Conservation (phyloP, 2,888 invertebrate species). For the Caenorhabditis sinica region DNA sequence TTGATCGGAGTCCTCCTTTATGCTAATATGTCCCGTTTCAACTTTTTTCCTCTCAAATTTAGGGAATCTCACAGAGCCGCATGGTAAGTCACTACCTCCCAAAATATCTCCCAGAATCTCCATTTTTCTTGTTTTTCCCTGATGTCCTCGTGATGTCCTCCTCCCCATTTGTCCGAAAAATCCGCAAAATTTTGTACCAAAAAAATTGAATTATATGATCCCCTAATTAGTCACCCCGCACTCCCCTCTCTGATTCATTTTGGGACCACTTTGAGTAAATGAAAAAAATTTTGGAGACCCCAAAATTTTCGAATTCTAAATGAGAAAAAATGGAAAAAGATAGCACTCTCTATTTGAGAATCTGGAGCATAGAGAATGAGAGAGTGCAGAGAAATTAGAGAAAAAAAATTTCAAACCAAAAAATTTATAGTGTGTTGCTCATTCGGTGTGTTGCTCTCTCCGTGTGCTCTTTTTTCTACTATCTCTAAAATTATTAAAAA, state of each 20-base stretch:
- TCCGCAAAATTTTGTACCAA: neutral
- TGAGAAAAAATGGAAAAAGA: neutral
- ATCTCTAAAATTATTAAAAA: too few species aligned
- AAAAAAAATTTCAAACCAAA: neutral
- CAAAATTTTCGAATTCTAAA: constrained; percentile 4
- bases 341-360: constrained; percentile 4
- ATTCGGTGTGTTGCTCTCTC: neutral
- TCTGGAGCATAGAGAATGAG: neutral
- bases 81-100: too few species aligned
- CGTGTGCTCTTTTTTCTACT: too few species aligned
- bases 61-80: too few species aligned
- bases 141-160: too few species aligned
- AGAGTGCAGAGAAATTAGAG: neutral
- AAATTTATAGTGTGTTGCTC: neutral
- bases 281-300: constrained; percentile 44
- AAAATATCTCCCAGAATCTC: neutral
- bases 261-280: constrained; percentile 49
- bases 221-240: constrained; percentile 7
- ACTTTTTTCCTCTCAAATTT: too few species aligned
- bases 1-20: too few species aligned
- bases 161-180: neutral
- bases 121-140: too few species aligned
- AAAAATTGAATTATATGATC: too few species aligned
- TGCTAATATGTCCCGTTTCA: too few species aligned
- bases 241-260: constrained; percentile 22